Evolutionary conservation across 2,113 vertebrate species (phyloP), one percentile per base, ranked within the genome.

Genomic region (Vireo altiloquus): DNA sequence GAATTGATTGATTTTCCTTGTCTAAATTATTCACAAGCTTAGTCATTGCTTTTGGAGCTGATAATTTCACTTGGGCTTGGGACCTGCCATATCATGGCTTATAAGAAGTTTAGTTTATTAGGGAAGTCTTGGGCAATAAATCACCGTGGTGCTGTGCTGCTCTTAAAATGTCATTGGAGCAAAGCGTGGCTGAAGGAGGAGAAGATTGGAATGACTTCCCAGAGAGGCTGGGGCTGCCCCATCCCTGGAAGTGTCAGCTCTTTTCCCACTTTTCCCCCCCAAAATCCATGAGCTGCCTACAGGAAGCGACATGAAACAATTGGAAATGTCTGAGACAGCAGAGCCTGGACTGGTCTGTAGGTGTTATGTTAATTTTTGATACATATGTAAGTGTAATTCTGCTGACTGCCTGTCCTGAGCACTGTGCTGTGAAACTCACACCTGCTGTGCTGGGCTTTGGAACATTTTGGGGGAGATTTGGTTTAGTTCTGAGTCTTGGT

Each of bases 341-440:
- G 27, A 46, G 35, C 52, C 60, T 9, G 27, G 27, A 6, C 20
- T 47, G 39, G 11, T 59, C 69, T 11, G 3, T 16, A 63, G 61
- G 44, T 39, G 53, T 69, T 75, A 4, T 4, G 22, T 49, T 47
- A 39, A 66, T 46, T 80, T 71, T 47, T 49, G 76, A 24, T n/a
- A 6, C 2, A 4, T 1, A 7, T 2, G 0, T 21, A 28, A 64
- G 47, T 68, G 37, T 60, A 31, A 68, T 47, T 39, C 35, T 27
- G 61, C n/a, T 1, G 15, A 5, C 28, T 89, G 66, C 44, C 35
- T 53, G 47, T 19, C 0, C 42, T 31, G 52, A 56, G 53, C 12
- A 0, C 44, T 19, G 37, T 16, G 11, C 46, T 50, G 53, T 3
- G 9, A 46, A 42, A 30, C 63, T 19, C 6, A 0, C 2, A 1